Evolutionary conservation across 2,888 invertebrate genomes (phyloP).

Genomic region (Panopea generosa): DNA sequence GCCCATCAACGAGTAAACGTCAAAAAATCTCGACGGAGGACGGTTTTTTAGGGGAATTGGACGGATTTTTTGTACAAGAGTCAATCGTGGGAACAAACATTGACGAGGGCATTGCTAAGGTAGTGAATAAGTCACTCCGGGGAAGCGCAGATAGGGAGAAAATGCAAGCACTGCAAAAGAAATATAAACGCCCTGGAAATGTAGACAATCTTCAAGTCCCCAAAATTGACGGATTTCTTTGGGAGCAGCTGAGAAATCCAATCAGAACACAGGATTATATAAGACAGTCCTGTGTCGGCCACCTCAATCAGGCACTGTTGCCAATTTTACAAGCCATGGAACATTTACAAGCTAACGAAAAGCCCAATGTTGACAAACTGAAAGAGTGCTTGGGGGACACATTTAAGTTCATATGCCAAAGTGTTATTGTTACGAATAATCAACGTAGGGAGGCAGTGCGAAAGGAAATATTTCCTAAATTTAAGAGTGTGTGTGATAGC

Average conservation of each 20-base stretch:
- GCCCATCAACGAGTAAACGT: no score
- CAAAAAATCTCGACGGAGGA: background rate
- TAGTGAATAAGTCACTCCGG: conserved; percentile 7
- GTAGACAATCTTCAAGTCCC: no score
- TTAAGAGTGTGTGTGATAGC: conserved; percentile 17
- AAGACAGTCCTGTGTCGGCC: no score
- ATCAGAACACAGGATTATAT: no score
- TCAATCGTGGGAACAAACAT: background rate
- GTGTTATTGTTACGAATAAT: background rate
- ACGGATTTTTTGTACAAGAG: conserved; percentile 9
- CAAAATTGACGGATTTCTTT: no score
- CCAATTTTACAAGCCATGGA: no score
- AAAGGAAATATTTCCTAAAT: conserved; percentile 14
- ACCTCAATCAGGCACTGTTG: no score
- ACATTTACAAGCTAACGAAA: no score
- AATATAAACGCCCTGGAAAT: no score
- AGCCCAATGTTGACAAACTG: no score
- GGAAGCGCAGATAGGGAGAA: conserved; percentile 1
- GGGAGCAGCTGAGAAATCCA: no score
- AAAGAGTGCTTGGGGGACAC: conserved; percentile 12
- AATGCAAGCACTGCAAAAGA: conserved; percentile 2
- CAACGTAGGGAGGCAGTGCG: conserved; percentile 9
- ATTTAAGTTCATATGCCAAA: conserved; percentile 11
- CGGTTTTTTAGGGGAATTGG: conserved; percentile 12
- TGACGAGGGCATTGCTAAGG: background rate